Conservation (phyloP, 1,140 invertebrate genomes). For the Drosophila ambigua region DNA sequence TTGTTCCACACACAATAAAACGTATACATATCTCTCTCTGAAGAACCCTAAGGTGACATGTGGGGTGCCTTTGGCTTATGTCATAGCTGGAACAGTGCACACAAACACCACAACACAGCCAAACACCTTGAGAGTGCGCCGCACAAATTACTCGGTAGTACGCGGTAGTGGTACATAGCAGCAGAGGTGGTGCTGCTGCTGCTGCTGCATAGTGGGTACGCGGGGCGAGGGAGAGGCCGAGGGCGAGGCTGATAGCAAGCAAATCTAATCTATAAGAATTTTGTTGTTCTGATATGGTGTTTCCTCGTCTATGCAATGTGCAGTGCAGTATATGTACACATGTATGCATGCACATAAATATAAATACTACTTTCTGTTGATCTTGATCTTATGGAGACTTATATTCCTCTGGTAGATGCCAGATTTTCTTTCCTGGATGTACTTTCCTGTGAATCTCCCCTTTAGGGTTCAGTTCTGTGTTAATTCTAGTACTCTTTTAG, state of each 20-base stretch:
- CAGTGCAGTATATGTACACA: too few relatives aligned
- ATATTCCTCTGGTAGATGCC: too few relatives aligned
- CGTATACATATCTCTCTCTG: conserved; percentile 33
- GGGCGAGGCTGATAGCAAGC: conserved; percentile 25
- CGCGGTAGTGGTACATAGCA: not conserved
- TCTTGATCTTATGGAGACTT: too few relatives aligned
- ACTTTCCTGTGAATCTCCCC: too few relatives aligned
- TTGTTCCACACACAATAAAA: conserved; percentile 25
- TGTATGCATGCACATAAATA: too few relatives aligned
- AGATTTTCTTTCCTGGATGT: too few relatives aligned
- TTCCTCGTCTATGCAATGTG: conserved; percentile 25
- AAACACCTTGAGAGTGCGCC: conserved; percentile 46
- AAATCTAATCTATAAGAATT: conserved; percentile 33
- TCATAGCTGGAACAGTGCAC: conserved; percentile 18
- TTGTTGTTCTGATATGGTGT: conserved; percentile 44
- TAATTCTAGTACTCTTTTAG: too few relatives aligned
- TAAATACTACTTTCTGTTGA: too few relatives aligned
- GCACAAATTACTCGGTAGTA: conserved; percentile 16
- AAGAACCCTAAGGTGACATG: conserved; percentile 40
- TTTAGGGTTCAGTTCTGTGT: too few relatives aligned
- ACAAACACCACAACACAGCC: not conserved
- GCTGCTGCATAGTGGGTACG: not conserved
- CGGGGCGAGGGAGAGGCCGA: not conserved
- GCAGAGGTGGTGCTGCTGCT: too few relatives aligned
- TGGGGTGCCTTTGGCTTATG: conserved; percentile 32